Base-by-base conservation (phyloP, 2,113 vertebrate genomes). In the Callocephalon fimbriatum region DNA sequence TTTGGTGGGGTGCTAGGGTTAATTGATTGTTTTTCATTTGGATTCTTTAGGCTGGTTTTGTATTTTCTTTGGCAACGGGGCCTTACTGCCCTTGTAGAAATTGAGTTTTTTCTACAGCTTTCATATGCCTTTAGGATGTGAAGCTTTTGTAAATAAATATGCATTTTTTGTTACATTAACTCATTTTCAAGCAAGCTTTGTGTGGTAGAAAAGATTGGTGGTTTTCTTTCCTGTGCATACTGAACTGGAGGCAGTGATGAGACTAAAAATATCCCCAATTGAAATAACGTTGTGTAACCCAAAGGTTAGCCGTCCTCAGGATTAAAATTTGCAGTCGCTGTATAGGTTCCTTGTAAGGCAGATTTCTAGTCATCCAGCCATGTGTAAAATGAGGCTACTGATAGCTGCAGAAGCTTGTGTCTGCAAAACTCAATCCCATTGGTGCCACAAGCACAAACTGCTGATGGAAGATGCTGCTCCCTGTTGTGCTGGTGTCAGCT, bases 71-170 rank as follows among this genome's bases (percentile, higher is more conserved):
- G 94, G 73, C 66, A 94, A 8, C 47, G 19, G 74, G 66, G 73
- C 95, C 74, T 75, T 68, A 26, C 73, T 97, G 96, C 94, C 97
- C 97, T 96, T 95, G 95, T 83, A 83, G 78, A 97, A 97, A 97
- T 87, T 74, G 94, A 87, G 83, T 96, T 97, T 96, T 93, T 96
- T 85, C 86, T 88, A 18, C 86, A 79, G 73, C 58, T 95, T 58
- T 89, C 61, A 6, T 77, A 76, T 88, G 91, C 96, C 97, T 94
- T 66, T 92, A 95, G 96, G 94, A 92, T 88, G 91, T 87, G 90
- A 87, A 90, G 82, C 70, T 95, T 97, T 96, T 95, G 90, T 95
- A 96, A 97, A 97, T 96, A 97, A 95, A 97, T 90, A 82, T 80
- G 66, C 38, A 42, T 85, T 96, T 95, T 95, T 95, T 94, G 75